Percentiles rank a stretch among this genome's conserved stretches.
Evolutionary conservation across 1,140 invertebrate genomes (phyloP).

Genomic region (Steinernema khuongi): DNA sequence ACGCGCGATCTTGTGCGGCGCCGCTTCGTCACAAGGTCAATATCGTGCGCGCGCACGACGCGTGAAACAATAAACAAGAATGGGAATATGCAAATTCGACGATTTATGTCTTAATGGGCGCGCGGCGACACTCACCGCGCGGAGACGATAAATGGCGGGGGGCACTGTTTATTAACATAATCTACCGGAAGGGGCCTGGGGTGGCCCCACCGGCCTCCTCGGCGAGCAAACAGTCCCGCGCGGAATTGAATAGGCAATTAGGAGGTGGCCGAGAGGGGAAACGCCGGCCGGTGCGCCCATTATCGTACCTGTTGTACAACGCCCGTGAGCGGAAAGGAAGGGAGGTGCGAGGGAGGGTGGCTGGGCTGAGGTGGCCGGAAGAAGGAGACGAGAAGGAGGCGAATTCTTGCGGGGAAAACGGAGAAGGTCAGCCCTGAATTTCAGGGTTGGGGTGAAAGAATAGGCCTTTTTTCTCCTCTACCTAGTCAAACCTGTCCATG

Average conservation of each 20-base stretch:
- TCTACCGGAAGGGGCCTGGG: not conserved
- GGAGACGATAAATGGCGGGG: not conserved
- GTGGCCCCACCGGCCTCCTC: not conserved
- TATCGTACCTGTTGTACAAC: constrained; percentile 21
- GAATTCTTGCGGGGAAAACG: too few relatives aligned
- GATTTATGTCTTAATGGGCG: constrained; percentile 15
- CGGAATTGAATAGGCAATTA: constrained; percentile 15
- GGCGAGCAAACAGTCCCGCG: not conserved
- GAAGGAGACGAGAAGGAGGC: too few relatives aligned
- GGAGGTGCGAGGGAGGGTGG: constrained; percentile 8
- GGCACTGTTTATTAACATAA: constrained; percentile 9
- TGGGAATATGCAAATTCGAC: constrained; percentile 13
- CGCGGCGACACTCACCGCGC: not conserved
- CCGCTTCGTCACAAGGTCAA: constrained; percentile 14
- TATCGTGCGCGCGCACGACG: constrained; percentile 1
- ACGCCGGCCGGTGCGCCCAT: not conserved
- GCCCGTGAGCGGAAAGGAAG: not conserved
- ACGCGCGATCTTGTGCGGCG: not conserved
- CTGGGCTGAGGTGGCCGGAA: too few relatives aligned
- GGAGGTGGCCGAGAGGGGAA: not conserved
- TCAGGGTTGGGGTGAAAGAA: too few relatives aligned
- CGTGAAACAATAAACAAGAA: constrained; percentile 13
- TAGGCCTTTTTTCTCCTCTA: too few relatives aligned
- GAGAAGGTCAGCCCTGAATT: too few relatives aligned
- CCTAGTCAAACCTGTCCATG: too few relatives aligned